Base-by-base conservation (phyloP, 2,113 vertebrate species). In the Tetraodon nigroviridis region DNA sequence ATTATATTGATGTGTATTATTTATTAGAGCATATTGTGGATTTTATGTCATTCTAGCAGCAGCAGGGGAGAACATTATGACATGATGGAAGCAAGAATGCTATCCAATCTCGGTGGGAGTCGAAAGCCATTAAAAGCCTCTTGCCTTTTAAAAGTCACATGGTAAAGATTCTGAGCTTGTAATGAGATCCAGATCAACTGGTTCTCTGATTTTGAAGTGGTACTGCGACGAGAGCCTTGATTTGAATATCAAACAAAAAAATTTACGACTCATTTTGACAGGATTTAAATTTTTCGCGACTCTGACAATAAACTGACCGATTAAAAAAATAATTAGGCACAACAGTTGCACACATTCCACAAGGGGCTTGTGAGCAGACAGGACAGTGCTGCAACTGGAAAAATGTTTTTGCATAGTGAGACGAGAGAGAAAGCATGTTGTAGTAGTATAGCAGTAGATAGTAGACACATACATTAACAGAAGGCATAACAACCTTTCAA, bases 101-200 rank as follows among this genome's bases (percentile, higher is more conserved):
- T 69, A 52, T 75, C 58, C 71, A 48, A 57, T 78, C 74, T 70
- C 63, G 67, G 67, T 74, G 72, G 75, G 77, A 84, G 79, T 51
- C 21, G 32, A 40, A 73, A 69, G 76, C 56, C 65, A 67, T 57
- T 61, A 65, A 73, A 64, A 78, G 67, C 72, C 42, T 3, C 11
- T 2, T 37, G 32, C 32, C 32, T 37, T 80, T 84, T 77, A 73
- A 75, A 75, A 83, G 59, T 67, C 56, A 63, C 73, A 84, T 82
- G 76, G 71, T 81, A 65, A 75, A 81, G 71, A 86, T 82, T 87
- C 83, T 69, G 76, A 50, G 60, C 15, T 61, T 7, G 19, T 84
- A 82, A 84, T 82, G 73, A 81, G 65, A 81, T 82, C 80, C 84
- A 85, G 82, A 82, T 78, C 71, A 73, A 76, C 70, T 65, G 71